Evolutionary conservation across 2,888 invertebrate species (phyloP).

Genomic region (Hyppa rectilinea): DNA sequence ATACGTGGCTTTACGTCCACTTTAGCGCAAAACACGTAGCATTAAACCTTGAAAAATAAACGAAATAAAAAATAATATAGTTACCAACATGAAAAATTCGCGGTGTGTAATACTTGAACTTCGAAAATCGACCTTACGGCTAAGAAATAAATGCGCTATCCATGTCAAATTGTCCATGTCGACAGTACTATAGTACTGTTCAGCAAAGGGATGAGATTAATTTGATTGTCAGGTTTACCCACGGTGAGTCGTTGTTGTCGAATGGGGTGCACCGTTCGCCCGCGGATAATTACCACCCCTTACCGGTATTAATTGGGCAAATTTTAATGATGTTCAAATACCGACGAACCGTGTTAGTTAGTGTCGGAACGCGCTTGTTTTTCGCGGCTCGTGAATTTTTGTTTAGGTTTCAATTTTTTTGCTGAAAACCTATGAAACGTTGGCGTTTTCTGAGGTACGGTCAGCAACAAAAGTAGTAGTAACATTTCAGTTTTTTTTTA

Average conservation of each 20-base stretch:
- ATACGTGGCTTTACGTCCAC: neutral
- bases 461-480: too few relatives aligned
- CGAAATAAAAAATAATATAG: conserved; percentile 6
- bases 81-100: conserved; percentile 26
- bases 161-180: neutral
- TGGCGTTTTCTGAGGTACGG: conserved; percentile 18
- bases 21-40: conserved; percentile 12
- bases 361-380: conserved; percentile 48
- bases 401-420: conserved; percentile 19
- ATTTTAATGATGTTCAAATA: conserved; percentile 86
- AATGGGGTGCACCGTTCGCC: conserved; percentile 59
- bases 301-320: conserved; percentile 79
- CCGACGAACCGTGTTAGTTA: conserved; percentile 58
- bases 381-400: conserved; percentile 39
- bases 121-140: neutral
- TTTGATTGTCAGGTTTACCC: conserved; percentile 72
- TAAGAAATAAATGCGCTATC: neutral
- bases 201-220: conserved; percentile 71
- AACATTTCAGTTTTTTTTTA: too few relatives aligned
- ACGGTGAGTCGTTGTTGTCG: conserved; percentile 63
- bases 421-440: conserved; percentile 10
- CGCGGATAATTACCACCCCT: conserved; percentile 76
- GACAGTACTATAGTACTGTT: conserved; percentile 42
- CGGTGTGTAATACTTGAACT: neutral
- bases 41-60: conserved; percentile 15